Conservation (phyloP, 2,797 vertebrate genomes). For the Propithecus perrieri region DNA sequence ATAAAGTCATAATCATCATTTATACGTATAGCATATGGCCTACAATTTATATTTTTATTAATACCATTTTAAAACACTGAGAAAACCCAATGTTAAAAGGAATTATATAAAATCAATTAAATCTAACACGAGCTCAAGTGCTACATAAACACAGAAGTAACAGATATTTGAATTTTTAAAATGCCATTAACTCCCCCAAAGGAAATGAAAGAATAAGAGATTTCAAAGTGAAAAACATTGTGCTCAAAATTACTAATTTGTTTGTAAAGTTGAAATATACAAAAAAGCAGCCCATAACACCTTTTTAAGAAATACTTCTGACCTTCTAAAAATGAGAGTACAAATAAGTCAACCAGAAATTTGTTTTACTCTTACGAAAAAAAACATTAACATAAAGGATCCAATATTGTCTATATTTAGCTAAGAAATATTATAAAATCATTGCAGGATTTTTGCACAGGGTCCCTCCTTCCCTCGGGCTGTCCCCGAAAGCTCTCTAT, state of each 20-base stretch:
- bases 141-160: neutral
- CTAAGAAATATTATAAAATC: neutral
- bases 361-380: neutral
- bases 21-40: neutral
- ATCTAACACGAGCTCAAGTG: neutral
- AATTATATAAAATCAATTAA: slow-evolving; percentile 48
- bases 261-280: neutral
- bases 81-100: neutral
- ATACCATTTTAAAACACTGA: neutral
- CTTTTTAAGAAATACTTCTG: neutral
- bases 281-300: neutral
- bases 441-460: neutral
- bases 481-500: neutral
- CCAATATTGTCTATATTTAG: neutral
- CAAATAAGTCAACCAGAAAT: neutral
- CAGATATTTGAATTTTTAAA: slow-evolving; percentile 6
- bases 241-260: neutral
- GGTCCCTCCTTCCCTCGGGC: too few species aligned
- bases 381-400: neutral
- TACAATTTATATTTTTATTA: neutral
- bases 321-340: neutral
- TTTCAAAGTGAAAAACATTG: slow-evolving; percentile 7
- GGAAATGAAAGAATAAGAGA: neutral
- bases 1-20: neutral
- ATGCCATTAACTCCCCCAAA: neutral